Evolutionary conservation across 1,140 invertebrate species (phyloP).

Genomic region (Scaptomyza montana): DNA sequence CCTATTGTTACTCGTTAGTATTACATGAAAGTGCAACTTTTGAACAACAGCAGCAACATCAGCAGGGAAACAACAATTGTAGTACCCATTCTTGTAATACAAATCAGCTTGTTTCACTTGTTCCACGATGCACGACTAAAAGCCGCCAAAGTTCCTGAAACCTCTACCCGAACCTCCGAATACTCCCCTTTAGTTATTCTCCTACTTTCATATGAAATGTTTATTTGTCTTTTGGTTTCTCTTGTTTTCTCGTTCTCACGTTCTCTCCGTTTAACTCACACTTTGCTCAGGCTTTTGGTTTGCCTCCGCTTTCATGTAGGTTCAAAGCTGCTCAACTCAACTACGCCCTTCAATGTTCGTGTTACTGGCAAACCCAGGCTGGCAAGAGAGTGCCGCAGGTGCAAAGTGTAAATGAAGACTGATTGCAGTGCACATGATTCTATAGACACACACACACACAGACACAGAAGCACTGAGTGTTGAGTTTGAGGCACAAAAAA

Average conservation of each 20-base stretch:
- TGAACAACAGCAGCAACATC: slow-evolving; percentile 51
- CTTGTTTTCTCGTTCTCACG: slow-evolving; percentile 33
- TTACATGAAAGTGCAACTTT: slow-evolving; percentile 78
- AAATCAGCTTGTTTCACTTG: slow-evolving; percentile 65
- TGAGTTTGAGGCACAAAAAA: slow-evolving; percentile 60
- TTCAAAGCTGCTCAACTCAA: slow-evolving; percentile 61
- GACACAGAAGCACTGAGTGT: slow-evolving; percentile 3
- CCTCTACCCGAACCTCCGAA: too few species aligned
- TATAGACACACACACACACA: slow-evolving; percentile 51
- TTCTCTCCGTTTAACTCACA: slow-evolving; percentile 52
- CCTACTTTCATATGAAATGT: slow-evolving; percentile 17
- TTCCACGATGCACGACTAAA: slow-evolving; percentile 25
- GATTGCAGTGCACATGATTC: slow-evolving; percentile 72
- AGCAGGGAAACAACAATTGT: slow-evolving; percentile 51
- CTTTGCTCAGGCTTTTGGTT: slow-evolving; percentile 37
- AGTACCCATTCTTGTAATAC: slow-evolving; percentile 71
- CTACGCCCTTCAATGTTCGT: slow-evolving; percentile 52
- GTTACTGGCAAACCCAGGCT: slow-evolving; percentile 39
- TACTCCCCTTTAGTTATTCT: background rate
- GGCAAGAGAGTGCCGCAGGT: slow-evolving; percentile 66
- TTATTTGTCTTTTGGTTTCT: slow-evolving; percentile 32
- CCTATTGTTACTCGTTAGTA: slow-evolving; percentile 53
- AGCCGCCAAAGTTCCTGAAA: slow-evolving; percentile 14
- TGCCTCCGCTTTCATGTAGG: slow-evolving; percentile 57
- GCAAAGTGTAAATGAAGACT: slow-evolving; percentile 82